Base-by-base conservation (phyloP, 35 echinoderm and acorn worm genomes). In the Patiria miniata region DNA sequence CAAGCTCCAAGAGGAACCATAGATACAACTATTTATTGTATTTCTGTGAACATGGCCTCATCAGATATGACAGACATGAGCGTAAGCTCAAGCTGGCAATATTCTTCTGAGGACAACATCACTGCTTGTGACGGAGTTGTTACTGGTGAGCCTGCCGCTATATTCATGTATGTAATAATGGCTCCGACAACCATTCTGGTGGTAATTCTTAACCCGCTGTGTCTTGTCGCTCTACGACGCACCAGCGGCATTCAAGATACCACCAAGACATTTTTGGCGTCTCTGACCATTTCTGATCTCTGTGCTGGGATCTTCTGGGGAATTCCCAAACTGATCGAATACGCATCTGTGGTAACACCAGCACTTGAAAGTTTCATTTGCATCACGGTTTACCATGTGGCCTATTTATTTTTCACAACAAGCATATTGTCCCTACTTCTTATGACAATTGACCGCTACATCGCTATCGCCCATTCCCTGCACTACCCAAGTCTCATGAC, bases 401-500 rank as follows among this genome's bases (percentile, higher is more conserved):
- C 34, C 0, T 14, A 14, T 6, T 26, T 10, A 73, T 73, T 73
- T 12, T 18, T 37, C 10, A 58, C 44, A 32, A 26, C 7, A 61
- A 18, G 30, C 19, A 15, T 32, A 17, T 39, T 61, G 19, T 84
- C 82, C 12, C 51, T 84, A 8, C 10, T 84, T 84, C 18, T 36
- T 6, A 10, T 84, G 33, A 84, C 52, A 30, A 38, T 84, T 32
- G 82, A 84, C 36, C 53, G 82, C 57, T 84, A 34, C 44, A 29
- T 84, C 22, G 82, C 82, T 29, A 84, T 84, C n/a, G 38, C 53
- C 29, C 57, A 84, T 23, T 23, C 82, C 7, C 32, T 84, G 14
- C 82, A 38, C 36, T 84, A 84, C 37, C 53, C 82, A 58, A 36
- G 51, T 51, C 22, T 84, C 14, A 84, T 84, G 82, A 84, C 82